Percentiles rank a stretch among this genome's conserved stretches.
Conservation (phyloP, 2,797 vertebrate species). For the Phataginus tricuspis region DNA sequence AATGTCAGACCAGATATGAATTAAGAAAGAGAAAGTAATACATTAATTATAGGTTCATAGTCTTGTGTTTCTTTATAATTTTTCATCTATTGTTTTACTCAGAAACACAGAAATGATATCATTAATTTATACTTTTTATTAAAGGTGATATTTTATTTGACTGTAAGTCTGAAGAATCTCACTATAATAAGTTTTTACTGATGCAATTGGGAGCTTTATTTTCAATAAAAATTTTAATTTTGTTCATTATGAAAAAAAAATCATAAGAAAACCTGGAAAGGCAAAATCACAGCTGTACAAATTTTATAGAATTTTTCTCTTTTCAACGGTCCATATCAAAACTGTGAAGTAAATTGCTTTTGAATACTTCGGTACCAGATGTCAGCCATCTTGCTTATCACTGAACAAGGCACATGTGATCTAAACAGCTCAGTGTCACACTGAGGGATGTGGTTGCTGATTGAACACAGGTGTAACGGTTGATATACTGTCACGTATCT, state of each 20-base stretch:
- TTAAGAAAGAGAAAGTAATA: not conserved
- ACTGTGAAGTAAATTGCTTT: slow-evolving; percentile 90
- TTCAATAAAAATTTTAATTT: slow-evolving; percentile 46
- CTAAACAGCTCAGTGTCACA: slow-evolving; percentile 86
- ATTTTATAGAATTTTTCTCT: slow-evolving; percentile 85
- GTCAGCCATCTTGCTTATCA: slow-evolving; percentile 93
- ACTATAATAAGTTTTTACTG: slow-evolving; percentile 55
- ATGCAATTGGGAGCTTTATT: slow-evolving; percentile 7
- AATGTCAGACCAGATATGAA: not conserved
- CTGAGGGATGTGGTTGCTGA: slow-evolving; percentile 87
- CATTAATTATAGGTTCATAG: not conserved
- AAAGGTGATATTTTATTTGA: not conserved
- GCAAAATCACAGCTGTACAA: slow-evolving; percentile 66
- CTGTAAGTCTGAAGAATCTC: not conserved
- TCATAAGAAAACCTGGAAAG: slow-evolving; percentile 73
- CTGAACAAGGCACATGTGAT: slow-evolving; percentile 87
- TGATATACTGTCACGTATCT: slow-evolving; percentile 94
- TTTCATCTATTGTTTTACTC: not conserved
- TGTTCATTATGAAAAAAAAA: slow-evolving; percentile 40
- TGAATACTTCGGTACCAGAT: slow-evolving; percentile 89
- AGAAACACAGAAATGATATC: not conserved
- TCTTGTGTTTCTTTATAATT: not conserved
- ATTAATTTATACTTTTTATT: not conserved
- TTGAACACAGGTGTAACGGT: slow-evolving; percentile 95
- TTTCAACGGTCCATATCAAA: slow-evolving; percentile 86